Evolutionary conservation across 2,797 vertebrate genomes (phyloP).

Genomic region (Anisognathus igniventris): DNA sequence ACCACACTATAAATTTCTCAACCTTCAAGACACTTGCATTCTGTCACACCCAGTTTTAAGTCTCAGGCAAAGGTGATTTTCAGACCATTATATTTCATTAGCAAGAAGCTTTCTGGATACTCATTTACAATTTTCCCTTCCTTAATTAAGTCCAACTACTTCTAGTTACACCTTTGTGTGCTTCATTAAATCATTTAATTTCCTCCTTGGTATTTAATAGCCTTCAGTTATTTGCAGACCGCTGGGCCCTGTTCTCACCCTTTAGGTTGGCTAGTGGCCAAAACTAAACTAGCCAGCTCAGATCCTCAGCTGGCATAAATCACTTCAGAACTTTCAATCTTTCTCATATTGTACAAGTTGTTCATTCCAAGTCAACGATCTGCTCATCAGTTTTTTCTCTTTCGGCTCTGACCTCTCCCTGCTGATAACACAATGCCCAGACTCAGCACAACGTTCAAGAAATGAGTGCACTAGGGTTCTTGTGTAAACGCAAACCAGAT

Average conservation of each 20-base stretch:
- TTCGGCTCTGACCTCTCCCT: constrained; percentile 7
- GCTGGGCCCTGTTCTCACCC: constrained; percentile 7
- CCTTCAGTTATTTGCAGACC: constrained; percentile 25
- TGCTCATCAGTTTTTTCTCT: neutral
- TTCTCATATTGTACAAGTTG: neutral
- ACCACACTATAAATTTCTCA: neutral
- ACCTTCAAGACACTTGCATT: neutral
- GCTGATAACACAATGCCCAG: neutral
- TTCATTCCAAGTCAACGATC: neutral
- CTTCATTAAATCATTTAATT: constrained; percentile 53
- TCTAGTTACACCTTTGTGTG: constrained; percentile 41
- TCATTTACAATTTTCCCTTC: constrained; percentile 24
- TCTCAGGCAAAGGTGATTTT: constrained; percentile 4
- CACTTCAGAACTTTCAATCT: constrained; percentile 12
- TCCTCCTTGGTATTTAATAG: constrained; percentile 47
- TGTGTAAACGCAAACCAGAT: neutral
- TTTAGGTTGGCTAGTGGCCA: constrained; percentile 40
- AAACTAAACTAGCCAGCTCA: constrained; percentile 43
- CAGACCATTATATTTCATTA: constrained; percentile 10
- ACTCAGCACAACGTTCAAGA: neutral
- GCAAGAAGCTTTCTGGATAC: neutral
- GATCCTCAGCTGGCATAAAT: constrained; percentile 25
- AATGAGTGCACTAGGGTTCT: neutral
- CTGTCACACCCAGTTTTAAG: neutral
- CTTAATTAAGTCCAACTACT: constrained; percentile 51